These are phyloP conservation scores for Torymus aiolomorphi DNA, from an alignment of 2,888 invertebrate species.

Conservation along the genomic window DNA sequence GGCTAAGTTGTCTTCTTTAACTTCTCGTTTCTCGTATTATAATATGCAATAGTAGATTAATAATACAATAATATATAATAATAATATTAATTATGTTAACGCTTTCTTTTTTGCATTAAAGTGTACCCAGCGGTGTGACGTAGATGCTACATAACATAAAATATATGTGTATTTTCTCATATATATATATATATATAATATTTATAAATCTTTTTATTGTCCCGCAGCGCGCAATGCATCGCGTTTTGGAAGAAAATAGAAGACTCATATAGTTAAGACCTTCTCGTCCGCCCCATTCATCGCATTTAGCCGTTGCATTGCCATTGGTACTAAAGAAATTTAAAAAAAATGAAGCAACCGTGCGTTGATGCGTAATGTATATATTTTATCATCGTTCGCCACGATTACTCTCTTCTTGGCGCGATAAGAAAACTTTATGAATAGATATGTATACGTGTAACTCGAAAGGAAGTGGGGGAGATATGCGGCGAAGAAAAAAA, in stretches of 20 bases:
- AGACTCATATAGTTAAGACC: constrained; percentile 56
- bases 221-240: constrained; percentile 10
- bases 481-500: constrained; percentile 13
- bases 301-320: constrained; percentile 31
- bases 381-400: constrained; percentile 14
- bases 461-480: neutral
- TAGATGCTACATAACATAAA: constrained; percentile 32
- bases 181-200: constrained; percentile 33
- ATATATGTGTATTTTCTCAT: constrained; percentile 43
- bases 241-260: constrained; percentile 40
- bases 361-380: constrained; percentile 23
- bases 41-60: constrained; percentile 36
- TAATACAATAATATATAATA: neutral
- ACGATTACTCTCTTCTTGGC: constrained; percentile 13
- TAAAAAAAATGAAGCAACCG: neutral
- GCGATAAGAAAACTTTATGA: neutral
- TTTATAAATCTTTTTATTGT: constrained; percentile 43
- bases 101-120: constrained; percentile 43
- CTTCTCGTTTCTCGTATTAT: constrained; percentile 44
- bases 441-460: constrained; percentile 3
- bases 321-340: constrained; percentile 27
- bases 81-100: constrained; percentile 52
- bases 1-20: constrained; percentile 43
- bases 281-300: neutral
- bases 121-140: constrained; percentile 1